Evolutionary conservation across 2,797 vertebrate species (phyloP), one percentile per base, ranked within the genome.

Genomic region (Philypnodon macrostomus): DNA sequence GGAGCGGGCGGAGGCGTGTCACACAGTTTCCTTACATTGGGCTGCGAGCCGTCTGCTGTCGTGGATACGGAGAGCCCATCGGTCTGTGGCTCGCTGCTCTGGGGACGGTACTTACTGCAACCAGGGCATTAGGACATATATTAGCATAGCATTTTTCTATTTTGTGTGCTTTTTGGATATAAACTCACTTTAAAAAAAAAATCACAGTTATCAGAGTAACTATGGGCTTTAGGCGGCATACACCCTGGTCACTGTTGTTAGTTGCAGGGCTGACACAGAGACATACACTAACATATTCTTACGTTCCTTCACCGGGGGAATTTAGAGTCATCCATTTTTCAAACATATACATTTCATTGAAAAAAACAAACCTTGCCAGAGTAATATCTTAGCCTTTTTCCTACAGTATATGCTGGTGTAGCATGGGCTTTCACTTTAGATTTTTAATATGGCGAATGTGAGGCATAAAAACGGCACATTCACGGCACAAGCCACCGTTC

Each of bases 1-100:
- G 91, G 88, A 63, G 89, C 88, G 66, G 85, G 75, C 78, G 85
- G 71, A 61, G 89, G 87, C 41, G 88, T 75, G 83, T 84, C 81
- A 11, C 83, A 81, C 66, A 88, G 81, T 88, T 87, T 93, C 91
- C 96, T 98, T 97, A 98, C 96, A 11, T 97, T 98, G 89, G 94
- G 91, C 85, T 97, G 95, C 29, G 95, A 98, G 85, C 94, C 93
- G 81, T 97, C 96, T 2, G 94, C 94, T 56, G 94, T 94, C 40
- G 95, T 98, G 71, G 95, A 98, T 47, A 98, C 92, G 9, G 96
- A 98, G 81, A 98, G 94, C 87, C 95, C 96, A 64, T 98, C 95
- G 1, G 95, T 94, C 90, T 94, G 95, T 24, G 93, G 94, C 84
- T 96, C 94, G 24, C 24, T 70, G 16, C 93, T 94, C 15, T 94